Base-by-base conservation (phyloP, 2,113 vertebrate genomes). In the Cranoglanis bouderius region DNA sequence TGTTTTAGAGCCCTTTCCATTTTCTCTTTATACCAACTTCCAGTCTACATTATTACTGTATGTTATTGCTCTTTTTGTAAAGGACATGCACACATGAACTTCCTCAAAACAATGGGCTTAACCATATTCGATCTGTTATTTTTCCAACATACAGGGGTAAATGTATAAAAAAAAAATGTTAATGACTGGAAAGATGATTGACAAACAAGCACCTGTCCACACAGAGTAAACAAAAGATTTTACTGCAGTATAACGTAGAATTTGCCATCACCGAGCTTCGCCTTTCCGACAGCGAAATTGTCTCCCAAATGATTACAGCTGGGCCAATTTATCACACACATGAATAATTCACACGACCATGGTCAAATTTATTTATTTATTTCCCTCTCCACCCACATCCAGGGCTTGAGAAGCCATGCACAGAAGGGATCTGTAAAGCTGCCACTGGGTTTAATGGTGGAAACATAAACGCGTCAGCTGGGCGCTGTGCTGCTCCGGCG, bases 311-410 rank as follows among this genome's bases (percentile, higher is more conserved):
- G 90, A 87, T 91, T 91, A 92, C 93, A 93, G 93, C 94, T 86
- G 91, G 86, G 92, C 92, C 93, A 94, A 94, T 94, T 95, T 94
- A 93, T 93, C 90, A 92, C 88, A 90, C 53, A 90, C 88, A 93
- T 95, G 94, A 94, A 94, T 94, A 92, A 95, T 94, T 93, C 92
- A 91, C 87, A 18, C 49, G 57, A 89, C 89, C 53, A 51, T 43
- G 70, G 90, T 91, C 90, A 29, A 88, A 82, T 46, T 78, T 90
- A 6, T 12, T 24, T 82, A 38, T 82, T 61, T 61, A 26, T 13
- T 59, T 13, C 84, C 83, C 83, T 86, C 84, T 87, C 91, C 19
- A 10, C 26, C 63, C 85, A 91, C 38, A 86, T 89, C 72, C 80
- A 91, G 91, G 91, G 88, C 82, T 86, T 86, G 57, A 90, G 87